Conservation (phyloP, 2,113 vertebrate genomes). For the Rattus norvegicus region GRCr8 NC_086019.1:105680001-105680500, state of each 20-base stretch:
- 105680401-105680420: conserved; percentile 29
- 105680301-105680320: neutral
- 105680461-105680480: neutral
- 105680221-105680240: conserved; percentile 96
- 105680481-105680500: neutral
- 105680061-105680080: neutral
- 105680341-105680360: neutral
- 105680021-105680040: neutral
- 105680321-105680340: conserved; percentile 56
- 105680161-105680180: conserved; percentile 93
- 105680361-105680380: conserved; percentile 50
- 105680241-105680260: conserved; percentile 96
- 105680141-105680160: conserved; percentile 94
- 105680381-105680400: conserved; percentile 6
- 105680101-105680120: neutral
- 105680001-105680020: neutral
- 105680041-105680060: neutral
- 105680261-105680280: conserved; percentile 83
- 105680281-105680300: neutral
- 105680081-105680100: accelerated
- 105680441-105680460: neutral
- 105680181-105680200: conserved; percentile 98
- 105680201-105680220: conserved; percentile 96
- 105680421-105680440: neutral
- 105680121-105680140: neutral